Evolutionary conservation across 2,797 vertebrate species (phyloP).

Genomic region (Acanthurus tractus): DNA sequence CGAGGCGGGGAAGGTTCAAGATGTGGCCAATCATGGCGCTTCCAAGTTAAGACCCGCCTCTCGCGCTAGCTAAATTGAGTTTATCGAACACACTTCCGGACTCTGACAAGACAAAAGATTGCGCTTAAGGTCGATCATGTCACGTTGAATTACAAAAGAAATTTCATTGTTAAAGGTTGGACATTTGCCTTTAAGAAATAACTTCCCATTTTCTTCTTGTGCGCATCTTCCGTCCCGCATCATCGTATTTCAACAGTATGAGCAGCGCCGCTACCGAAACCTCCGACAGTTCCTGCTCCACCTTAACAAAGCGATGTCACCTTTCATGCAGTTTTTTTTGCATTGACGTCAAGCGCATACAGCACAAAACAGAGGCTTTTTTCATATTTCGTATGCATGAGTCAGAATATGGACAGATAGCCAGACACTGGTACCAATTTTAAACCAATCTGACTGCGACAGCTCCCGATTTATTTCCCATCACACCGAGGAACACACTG

Average conservation of each 20-base stretch:
- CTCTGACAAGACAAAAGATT: constrained; percentile 46
- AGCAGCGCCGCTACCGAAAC: background rate
- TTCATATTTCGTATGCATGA: constrained; percentile 68
- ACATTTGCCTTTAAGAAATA: rapidly evolving
- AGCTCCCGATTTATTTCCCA: constrained; percentile 45
- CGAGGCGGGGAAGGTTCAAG: background rate
- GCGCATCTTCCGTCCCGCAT: rapidly evolving
- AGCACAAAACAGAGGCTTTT: constrained; percentile 79
- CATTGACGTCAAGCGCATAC: constrained; percentile 87
- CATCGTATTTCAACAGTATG: background rate
- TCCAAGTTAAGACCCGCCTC: constrained; percentile 44
- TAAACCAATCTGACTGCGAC: constrained; percentile 62
- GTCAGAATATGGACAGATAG: constrained; percentile 70
- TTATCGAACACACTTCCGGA: constrained; percentile 70
- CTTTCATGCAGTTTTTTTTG: constrained; percentile 80
- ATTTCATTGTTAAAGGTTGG: rapidly evolving
- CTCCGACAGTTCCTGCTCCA: constrained; percentile 50
- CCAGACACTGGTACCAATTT: constrained; percentile 34
- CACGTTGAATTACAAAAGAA: background rate
- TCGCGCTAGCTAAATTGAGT: background rate
- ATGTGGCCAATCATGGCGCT: constrained; percentile 39
- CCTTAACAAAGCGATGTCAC: constrained; percentile 85
- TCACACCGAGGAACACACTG: constrained; percentile 58
- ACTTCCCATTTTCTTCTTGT: rapidly evolving
- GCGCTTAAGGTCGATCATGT: constrained; percentile 63